Conservation (phyloP, 2,113 vertebrate species). For the Calyptomena viridis region DNA sequence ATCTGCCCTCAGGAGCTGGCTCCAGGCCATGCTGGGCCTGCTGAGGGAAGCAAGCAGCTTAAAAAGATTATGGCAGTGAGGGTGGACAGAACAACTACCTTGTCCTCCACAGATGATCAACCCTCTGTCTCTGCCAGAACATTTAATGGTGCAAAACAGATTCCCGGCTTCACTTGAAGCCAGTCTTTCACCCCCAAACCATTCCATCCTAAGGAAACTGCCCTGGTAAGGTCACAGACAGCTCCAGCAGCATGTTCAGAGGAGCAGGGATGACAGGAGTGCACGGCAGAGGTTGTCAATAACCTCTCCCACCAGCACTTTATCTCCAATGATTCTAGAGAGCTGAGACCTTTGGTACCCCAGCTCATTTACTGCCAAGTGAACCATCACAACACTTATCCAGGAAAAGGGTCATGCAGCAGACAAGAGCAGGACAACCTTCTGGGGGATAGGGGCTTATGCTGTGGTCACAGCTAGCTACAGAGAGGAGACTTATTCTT, state of each 20-base stretch:
- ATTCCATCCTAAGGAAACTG: neutral
- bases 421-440: neutral
- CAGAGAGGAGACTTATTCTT: neutral
- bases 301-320: neutral
- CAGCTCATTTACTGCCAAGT: neutral
- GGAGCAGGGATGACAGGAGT: neutral
- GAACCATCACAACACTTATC: neutral
- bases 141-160: neutral
- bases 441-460: neutral
- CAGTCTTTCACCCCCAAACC: neutral
- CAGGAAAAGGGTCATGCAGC: neutral
- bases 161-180: neutral
- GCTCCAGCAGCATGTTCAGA: neutral
- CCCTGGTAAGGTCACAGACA: neutral
- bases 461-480: neutral
- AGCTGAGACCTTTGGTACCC: neutral
- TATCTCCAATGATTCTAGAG: neutral
- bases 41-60: neutral
- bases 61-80: fast-evolving
- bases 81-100: neutral
- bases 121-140: neutral
- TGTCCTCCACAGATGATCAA: neutral
- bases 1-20: neutral
- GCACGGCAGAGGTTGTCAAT: fast-evolving
- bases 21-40: neutral